phyloP scores from a whole-genome alignment of 2,888 invertebrate genomes.

The Xanthia icteritia region DNA sequence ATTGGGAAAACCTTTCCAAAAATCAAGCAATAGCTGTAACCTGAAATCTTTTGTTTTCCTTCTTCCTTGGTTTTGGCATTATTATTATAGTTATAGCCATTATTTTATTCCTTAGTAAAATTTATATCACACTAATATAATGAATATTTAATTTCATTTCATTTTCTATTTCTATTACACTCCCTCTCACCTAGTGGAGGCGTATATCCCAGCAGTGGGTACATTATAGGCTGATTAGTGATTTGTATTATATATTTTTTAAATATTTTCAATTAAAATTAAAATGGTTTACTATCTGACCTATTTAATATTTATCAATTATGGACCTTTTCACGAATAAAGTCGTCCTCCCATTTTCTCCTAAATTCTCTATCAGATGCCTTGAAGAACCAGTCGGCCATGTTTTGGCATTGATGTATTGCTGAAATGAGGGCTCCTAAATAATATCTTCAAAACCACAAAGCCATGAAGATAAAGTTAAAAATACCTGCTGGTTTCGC shows the following conservation, averaged over 20 bases:
- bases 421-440: background rate
- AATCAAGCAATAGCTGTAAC: too few relatives aligned
- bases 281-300: background rate
- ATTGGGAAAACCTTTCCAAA: too few relatives aligned
- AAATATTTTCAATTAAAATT: background rate
- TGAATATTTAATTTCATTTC: background rate
- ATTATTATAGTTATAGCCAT: too few relatives aligned
- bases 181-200: too few relatives aligned
- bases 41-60: too few relatives aligned
- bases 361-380: background rate
- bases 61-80: too few relatives aligned
- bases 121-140: too few relatives aligned
- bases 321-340: background rate
- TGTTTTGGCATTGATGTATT: background rate
- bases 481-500: conserved; percentile 22
- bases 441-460: background rate
- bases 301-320: background rate
- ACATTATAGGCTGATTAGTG: too few relatives aligned
- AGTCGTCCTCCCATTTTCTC: background rate
- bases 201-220: too few relatives aligned
- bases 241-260: too few relatives aligned
- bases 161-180: background rate
- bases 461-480: conserved; percentile 21
- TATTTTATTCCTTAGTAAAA: too few relatives aligned
- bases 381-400: background rate